These are phyloP conservation scores for Nanger granti DNA, from an alignment of 2,113 vertebrate species.

Conservation along the genomic window DNA sequence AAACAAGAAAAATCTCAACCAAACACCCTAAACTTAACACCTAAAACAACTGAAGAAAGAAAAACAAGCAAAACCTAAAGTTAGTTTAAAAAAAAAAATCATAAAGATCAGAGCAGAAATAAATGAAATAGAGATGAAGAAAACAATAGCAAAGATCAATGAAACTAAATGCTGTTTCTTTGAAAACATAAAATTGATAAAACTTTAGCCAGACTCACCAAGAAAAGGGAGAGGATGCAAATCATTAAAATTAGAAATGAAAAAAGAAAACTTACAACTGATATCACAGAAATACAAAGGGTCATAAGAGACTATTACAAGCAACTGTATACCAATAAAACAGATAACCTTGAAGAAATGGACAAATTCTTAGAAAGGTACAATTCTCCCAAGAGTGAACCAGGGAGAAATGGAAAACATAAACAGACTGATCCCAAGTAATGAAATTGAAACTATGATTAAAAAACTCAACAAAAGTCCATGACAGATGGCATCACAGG, in stretches of 20 bases:
- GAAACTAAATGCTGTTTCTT: not conserved
- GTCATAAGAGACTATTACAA: not conserved
- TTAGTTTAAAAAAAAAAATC: not conserved
- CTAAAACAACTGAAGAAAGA: not conserved
- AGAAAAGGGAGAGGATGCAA: not conserved
- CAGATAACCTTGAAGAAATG: not conserved
- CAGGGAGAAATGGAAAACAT: not conserved
- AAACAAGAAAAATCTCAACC: not conserved
- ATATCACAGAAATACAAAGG: not conserved
- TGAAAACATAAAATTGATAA: not conserved
- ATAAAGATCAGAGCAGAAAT: not conserved
- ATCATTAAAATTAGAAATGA: not conserved
- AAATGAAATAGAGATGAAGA: not conserved
- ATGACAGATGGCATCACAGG: not conserved
- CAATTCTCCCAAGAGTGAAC: not conserved
- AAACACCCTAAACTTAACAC: not conserved
- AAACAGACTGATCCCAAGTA: not conserved
- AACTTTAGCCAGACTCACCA: not conserved
- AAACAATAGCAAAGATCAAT: not conserved
- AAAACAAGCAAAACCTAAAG: not conserved
- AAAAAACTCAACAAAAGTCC: not conserved
- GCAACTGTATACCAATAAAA: not conserved
- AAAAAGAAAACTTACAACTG: not conserved
- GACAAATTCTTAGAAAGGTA: not conserved
- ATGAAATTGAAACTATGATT: not conserved